A percentile compares a stretch with the other conserved stretches of the same genome.
These are phyloP conservation scores for Buceros bicornis DNA, from an alignment of 2,797 vertebrate species.

Conservation along the genomic window DNA sequence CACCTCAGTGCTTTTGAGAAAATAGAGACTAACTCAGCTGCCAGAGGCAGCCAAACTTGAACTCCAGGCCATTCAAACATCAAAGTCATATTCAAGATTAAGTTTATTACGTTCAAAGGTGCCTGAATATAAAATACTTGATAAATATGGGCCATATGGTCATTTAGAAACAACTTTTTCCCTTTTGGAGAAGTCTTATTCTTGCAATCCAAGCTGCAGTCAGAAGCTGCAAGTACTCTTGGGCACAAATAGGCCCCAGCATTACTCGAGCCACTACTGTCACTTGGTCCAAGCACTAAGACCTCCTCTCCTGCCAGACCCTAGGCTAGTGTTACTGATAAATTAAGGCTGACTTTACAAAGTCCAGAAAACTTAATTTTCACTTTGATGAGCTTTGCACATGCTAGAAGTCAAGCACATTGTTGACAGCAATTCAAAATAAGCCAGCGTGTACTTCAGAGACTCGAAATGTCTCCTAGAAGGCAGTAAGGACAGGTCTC, in stretches of 20 bases:
- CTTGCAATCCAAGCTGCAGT: neutral
- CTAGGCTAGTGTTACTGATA: neutral
- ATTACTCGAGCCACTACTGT: neutral
- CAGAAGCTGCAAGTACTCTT: neutral
- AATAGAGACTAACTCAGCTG: neutral
- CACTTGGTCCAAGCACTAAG: neutral
- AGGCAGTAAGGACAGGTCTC: neutral
- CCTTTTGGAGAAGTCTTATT: neutral
- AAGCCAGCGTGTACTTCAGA: neutral
- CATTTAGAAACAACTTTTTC: neutral
- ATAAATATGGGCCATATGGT: neutral
- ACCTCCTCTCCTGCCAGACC: neutral
- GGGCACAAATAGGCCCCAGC: neutral
- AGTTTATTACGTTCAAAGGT: neutral
- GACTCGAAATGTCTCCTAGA: neutral
- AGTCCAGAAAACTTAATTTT: neutral
- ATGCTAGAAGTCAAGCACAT: neutral
- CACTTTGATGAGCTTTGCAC: neutral
- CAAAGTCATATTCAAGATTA: neutral
- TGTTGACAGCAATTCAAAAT: neutral
- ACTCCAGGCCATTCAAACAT: neutral
- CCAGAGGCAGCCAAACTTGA: neutral
- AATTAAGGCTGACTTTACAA: neutral
- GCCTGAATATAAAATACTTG: neutral
- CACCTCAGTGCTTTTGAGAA: neutral